Evolutionary conservation across 2,888 invertebrate genomes (phyloP), one percentile per base, ranked within the genome.

Genomic region (Meiosimyza decipiens): DNA sequence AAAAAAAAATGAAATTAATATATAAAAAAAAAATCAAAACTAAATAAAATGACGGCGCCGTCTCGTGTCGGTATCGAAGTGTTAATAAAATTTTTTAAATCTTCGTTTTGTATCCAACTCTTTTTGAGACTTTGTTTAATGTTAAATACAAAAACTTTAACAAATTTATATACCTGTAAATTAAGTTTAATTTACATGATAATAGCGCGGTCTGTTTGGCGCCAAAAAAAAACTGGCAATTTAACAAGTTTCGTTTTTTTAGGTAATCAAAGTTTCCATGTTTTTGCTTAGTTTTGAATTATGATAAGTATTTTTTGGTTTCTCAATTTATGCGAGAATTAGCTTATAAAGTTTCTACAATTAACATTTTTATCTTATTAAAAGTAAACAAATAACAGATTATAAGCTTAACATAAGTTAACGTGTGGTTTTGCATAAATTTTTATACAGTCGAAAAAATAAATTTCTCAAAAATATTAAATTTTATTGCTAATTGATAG

Each of bases 221-320:
- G 57, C 57, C 57, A 57, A 57, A 57, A 57, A 57, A 57, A 57
- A 28, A 57, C 57, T 11, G 22, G 22, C 15, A 40, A 40, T 40
- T 40, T 40, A 40, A 40, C 40, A 28, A 57, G 57, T 57, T 57
- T 22, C 15, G 18, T 18, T 15, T 28, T 57, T 28, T 57, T 57
- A 13, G 28, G 9, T 57, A 28, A 6, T 28, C 28, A 9, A 11
- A 28, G 3, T 28, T 13, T 57, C 7, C 57, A 11, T 57, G 13
- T 57, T 57, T 57, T 15, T 57, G 28, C 57, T 57, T 15, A 13
- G 3, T 57, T 57, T 22, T 57, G 28, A 22, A 57, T 18, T 57
- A 57, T 57, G 16, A 15, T 12, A 7, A 6, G 40, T 40, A 9
- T 40, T 40, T 40, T 40, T 40, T 40, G 11, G 12, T 28, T 28